Evolutionary conservation across 2,888 invertebrate species (phyloP), one percentile per base, ranked within the genome.

Genomic region (Lasioglossum zephyrum): DNA sequence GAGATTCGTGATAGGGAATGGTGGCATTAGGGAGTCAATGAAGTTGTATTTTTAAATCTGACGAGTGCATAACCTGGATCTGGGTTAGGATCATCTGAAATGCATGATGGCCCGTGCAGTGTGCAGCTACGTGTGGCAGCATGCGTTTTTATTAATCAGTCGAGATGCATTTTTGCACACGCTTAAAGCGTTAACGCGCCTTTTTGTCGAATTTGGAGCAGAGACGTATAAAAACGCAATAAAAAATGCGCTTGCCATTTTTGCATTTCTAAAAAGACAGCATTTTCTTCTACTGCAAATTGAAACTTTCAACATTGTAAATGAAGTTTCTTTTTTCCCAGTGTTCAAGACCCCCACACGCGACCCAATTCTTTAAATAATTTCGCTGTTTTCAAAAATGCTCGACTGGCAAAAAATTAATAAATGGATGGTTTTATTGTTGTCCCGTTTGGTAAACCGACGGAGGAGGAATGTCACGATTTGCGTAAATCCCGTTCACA

Each of bases 21-120:
- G 18, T 31, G 31, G 36, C 36, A 66, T 66, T 66, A 66, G 63
- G 31, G 31, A 63, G 63, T 63, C 63, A 63, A 63, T 63, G 63
- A 31, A 31, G 63, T 63, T 31, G 16, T 63, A 63, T 63, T 63
- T 31, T 31, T 31, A 16, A 16, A 13, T 16, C 63, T 63, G 31
- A 13, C 0, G 16, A 31, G 16, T 31, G 26, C 63, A 63, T 31
- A 63, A 31, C 63, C 63, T 26, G 63, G 63, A 63, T 66, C 16
- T 66, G 36, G 66, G 66, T 66, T 31, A 31, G 18, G 36, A 22
- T 6, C 22, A 66, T 66, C 31, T 63, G 2, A 63, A 63, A 63
- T 63, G 63, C 31, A 63, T n/a, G 9, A 8, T 53, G n/a, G 53
- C 22, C 22, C 53, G 53, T 53, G 8, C 22, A 53, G 53, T 53